Percentiles rank a stretch among this genome's conserved stretches.
Evolutionary conservation across 2,113 vertebrate genomes (phyloP).

Genomic region (Heptranchias perlo): DNA sequence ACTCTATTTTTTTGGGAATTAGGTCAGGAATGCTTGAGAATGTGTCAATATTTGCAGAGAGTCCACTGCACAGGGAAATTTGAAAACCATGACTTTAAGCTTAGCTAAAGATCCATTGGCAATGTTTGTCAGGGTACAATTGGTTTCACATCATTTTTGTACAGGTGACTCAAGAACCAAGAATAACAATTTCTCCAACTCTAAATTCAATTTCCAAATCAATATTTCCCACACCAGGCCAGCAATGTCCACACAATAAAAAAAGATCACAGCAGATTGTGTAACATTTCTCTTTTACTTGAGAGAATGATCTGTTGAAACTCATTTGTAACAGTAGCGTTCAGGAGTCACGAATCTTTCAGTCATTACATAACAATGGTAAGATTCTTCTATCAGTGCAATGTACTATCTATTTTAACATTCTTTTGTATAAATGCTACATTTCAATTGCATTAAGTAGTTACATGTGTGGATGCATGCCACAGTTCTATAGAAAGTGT

Average conservation of each 20-base stretch:
- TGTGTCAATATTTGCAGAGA: neutral
- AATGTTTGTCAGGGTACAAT: neutral
- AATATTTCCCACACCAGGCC: constrained; percentile 20
- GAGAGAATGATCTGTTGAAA: neutral
- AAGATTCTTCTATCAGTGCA: neutral
- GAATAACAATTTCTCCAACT: constrained; percentile 5
- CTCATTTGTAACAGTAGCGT: neutral
- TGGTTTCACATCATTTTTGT: constrained; percentile 12
- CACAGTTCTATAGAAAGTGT: neutral
- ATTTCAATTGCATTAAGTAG: constrained; percentile 19
- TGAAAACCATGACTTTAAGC: constrained; percentile 28
- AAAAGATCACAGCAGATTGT: neutral
- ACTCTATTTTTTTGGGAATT: neutral
- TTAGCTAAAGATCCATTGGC: neutral
- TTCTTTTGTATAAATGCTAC: neutral
- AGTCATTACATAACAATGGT: neutral
- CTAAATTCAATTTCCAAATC: constrained; percentile 32
- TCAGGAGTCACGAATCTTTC: neutral
- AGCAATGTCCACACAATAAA: neutral
- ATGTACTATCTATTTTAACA: neutral
- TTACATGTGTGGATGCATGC: neutral
- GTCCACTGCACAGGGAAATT: neutral
- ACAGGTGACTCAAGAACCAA: constrained; percentile 24
- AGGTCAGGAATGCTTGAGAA: neutral
- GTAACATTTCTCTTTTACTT: neutral